phyloP scores from a whole-genome alignment of 2,888 invertebrate genomes.

The Gastrophysa polygoni region DNA sequence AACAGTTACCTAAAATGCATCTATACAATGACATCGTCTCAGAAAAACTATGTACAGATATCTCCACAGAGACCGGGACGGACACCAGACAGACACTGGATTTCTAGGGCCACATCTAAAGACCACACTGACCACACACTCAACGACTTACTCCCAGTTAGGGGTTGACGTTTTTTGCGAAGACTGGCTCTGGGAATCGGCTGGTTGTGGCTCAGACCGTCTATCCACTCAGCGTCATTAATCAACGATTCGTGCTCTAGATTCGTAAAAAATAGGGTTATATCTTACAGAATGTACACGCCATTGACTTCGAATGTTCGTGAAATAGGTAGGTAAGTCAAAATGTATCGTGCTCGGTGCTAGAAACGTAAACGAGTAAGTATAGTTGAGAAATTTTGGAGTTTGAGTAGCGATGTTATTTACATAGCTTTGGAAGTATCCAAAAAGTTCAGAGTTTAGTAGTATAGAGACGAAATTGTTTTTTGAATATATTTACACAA shows the following conservation, averaged over 20 bases:
- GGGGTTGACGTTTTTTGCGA: slow-evolving; percentile 41
- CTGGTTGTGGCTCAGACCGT: slow-evolving; percentile 29
- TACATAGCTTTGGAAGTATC: background rate
- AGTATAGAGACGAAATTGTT: background rate
- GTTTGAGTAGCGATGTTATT: background rate
- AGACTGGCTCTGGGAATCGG: slow-evolving; percentile 37
- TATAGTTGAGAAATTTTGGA: background rate
- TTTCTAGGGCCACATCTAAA: slow-evolving; percentile 27
- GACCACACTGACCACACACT: background rate
- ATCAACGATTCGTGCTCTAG: slow-evolving; percentile 30
- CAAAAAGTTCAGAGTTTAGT: background rate
- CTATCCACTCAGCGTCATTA: slow-evolving; percentile 47
- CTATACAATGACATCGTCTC: slow-evolving; percentile 30
- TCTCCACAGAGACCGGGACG: slow-evolving; percentile 24
- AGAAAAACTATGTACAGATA: slow-evolving; percentile 27
- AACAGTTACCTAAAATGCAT: slow-evolving; percentile 30
- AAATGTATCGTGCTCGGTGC: background rate
- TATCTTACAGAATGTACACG: slow-evolving; percentile 22
- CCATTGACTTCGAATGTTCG: background rate
- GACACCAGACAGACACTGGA: slow-evolving; percentile 23
- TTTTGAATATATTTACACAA: background rate
- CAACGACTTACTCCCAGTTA: slow-evolving; percentile 50
- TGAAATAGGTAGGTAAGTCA: background rate
- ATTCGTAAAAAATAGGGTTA: slow-evolving; percentile 17
- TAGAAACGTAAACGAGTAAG: background rate